Conservation (phyloP, 2,113 vertebrate genomes). For the Sula dactylatra region DNA sequence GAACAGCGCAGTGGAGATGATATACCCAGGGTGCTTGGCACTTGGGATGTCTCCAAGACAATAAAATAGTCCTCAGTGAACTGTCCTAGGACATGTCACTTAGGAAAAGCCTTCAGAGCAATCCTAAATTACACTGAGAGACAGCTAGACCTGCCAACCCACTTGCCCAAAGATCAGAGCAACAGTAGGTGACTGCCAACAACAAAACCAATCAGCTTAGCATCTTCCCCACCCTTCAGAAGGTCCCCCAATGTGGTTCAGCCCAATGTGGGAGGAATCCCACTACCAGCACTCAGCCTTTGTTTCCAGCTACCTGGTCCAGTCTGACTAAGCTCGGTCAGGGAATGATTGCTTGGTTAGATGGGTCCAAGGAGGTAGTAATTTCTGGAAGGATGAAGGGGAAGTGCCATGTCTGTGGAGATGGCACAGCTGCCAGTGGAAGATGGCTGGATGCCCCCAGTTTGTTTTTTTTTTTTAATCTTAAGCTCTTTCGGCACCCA, state of each 20-base stretch:
- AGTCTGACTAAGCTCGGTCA: background rate
- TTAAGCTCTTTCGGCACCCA: background rate
- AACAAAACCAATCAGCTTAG: background rate
- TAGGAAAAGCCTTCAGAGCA: background rate
- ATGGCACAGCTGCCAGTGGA: background rate
- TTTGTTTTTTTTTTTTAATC: background rate
- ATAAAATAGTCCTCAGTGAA: background rate
- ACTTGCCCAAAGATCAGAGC: background rate
- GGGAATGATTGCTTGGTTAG: background rate
- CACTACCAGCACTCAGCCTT: background rate
- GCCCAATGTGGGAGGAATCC: accelerated
- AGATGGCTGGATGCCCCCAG: background rate
- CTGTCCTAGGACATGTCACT: background rate
- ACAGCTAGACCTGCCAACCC: background rate
- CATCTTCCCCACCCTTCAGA: background rate
- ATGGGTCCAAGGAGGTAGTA: background rate
- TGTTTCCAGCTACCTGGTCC: background rate
- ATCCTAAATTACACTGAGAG: background rate
- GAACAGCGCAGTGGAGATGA: background rate
- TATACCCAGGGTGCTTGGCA: background rate
- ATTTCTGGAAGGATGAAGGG: background rate
- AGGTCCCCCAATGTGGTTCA: background rate
- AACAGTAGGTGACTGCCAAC: background rate
- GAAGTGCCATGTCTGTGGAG: background rate
- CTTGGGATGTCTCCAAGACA: background rate